Conservation (phyloP, 2,888 invertebrate genomes). For the Xestobium rufovillosum region DNA sequence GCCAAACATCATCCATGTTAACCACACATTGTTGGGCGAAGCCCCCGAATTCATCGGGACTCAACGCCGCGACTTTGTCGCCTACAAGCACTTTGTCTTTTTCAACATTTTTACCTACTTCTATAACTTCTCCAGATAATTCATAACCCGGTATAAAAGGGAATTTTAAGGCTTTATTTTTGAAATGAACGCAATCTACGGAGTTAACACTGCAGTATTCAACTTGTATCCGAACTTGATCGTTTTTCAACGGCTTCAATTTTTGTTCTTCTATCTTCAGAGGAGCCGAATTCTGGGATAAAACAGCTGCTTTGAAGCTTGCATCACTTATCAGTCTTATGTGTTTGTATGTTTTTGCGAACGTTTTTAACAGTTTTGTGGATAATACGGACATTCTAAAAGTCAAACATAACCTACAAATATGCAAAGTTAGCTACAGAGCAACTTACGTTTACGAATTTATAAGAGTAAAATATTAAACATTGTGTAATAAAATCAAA, state of each 20-base stretch:
- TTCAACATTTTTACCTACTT: slow-evolving; percentile 47
- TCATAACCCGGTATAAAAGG: slow-evolving; percentile 62
- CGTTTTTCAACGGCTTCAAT: slow-evolving; percentile 41
- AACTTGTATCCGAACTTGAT: slow-evolving; percentile 55
- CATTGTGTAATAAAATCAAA: too few species aligned
- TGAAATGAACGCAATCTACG: slow-evolving; percentile 51
- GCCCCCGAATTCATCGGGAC: slow-evolving; percentile 49
- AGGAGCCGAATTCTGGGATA: slow-evolving; percentile 45
- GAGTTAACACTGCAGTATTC: slow-evolving; percentile 59
- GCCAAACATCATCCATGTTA: slow-evolving; percentile 50
- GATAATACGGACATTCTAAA: too few species aligned
- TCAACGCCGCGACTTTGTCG: slow-evolving; percentile 54
- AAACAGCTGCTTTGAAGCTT: slow-evolving; percentile 47
- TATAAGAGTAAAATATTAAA: too few species aligned
- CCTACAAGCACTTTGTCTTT: slow-evolving; percentile 45
- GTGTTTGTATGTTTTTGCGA: too few species aligned
- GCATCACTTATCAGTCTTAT: too few species aligned
- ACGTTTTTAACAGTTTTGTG: too few species aligned
- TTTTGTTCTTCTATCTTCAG: slow-evolving; percentile 45
- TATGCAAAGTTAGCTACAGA: too few species aligned
- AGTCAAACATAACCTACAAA: too few species aligned
- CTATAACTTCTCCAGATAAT: slow-evolving; percentile 52
- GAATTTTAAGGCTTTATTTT: slow-evolving; percentile 43
- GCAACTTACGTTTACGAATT: too few species aligned
- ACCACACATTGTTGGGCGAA: slow-evolving; percentile 55